Base-by-base conservation (phyloP, 2,888 invertebrate species). In the Cacoxenus indagator region DNA sequence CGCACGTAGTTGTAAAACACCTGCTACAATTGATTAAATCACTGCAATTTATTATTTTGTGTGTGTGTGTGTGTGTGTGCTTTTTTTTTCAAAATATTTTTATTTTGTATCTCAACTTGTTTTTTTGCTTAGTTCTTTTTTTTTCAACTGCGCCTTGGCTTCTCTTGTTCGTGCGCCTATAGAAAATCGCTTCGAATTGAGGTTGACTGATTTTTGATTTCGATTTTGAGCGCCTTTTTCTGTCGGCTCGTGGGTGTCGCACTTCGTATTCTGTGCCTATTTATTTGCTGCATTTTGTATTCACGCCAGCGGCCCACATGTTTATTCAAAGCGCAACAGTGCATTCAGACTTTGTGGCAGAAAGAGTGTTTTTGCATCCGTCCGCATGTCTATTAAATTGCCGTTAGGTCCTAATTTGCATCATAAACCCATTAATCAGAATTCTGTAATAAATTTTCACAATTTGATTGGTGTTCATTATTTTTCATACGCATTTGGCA, bases 11-110 rank as follows among this genome's bases (percentile, higher is more conserved):
- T 76, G 77, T 76, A 74, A 81, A 78, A 81, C 82, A 81, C 81
- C 81, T 81, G 81, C 81, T 82, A 78, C 78, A 81, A 82, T 81
- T 82, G 81, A 82, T 81, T 81, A 82, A 79, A 82, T 81, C 81
- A 73, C 73, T 57, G 78, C 77, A 78, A 81, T 82, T 82, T 81
- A 81, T 78, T 82, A 82, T 78, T 77, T 71, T 72, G 67, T 76
- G 67, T 79, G 72, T 45, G 22, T 66, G n/a, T n/a, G n/a, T n/a
- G n/a, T n/a, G n/a, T 61, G 22, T 57, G 46, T n/a, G 19, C 48
- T 24, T 61, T 14, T 9, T 37, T 31, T 55, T 29, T 46, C n/a
- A 17, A 1, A 27, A 17, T 57, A 46, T 46, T 31, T 62, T 29
- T 31, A 26, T 31, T 46, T 57, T 65, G 19, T 19, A 8, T 26